A percentile compares a stretch with the other conserved stretches of the same genome.
Conservation (phyloP, 2,888 invertebrate genomes). For the Torymus aiolomorphi region DNA sequence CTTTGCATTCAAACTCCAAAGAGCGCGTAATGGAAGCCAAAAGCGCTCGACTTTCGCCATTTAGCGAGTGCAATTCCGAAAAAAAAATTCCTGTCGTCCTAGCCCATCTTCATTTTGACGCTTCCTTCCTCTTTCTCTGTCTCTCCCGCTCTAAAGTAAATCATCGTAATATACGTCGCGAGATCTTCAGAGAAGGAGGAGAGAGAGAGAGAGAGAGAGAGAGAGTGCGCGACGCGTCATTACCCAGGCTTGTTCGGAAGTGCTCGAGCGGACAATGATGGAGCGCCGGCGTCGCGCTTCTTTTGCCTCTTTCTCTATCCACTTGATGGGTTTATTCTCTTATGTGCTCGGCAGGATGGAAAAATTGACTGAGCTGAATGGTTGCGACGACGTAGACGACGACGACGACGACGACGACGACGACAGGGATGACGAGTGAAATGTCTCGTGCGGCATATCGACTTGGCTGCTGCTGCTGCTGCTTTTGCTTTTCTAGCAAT, state of each 20-base stretch:
- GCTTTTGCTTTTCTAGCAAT: no score
- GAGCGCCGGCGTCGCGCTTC: slow-evolving; percentile 21
- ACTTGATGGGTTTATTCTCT: slow-evolving; percentile 57
- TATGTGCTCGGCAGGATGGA: slow-evolving; percentile 44
- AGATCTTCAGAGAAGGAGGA: slow-evolving; percentile 32
- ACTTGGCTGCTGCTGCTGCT: background rate
- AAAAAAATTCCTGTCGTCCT: background rate
- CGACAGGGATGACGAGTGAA: slow-evolving; percentile 18
- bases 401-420: no score
- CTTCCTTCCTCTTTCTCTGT: background rate
- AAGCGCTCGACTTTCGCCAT: background rate
- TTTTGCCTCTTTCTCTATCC: slow-evolving; percentile 30
- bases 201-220: slow-evolving; percentile 17
- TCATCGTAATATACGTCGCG: slow-evolving; percentile 30
- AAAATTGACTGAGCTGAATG: slow-evolving; percentile 51
- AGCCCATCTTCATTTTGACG: slow-evolving; percentile 1
- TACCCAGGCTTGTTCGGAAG: slow-evolving; percentile 51
- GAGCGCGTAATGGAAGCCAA: background rate
- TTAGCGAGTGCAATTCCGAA: slow-evolving; percentile 9
- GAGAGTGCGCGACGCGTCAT: slow-evolving; percentile 36
- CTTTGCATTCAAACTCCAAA: background rate
- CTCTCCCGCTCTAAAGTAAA: slow-evolving; percentile 8
- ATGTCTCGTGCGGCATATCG: slow-evolving; percentile 29
- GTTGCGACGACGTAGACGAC: background rate
- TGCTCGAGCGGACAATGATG: slow-evolving; percentile 55